Percentiles rank a stretch among this genome's conserved stretches.
Conservation (phyloP, 2,113 vertebrate species). For the Jacana jacana region DNA sequence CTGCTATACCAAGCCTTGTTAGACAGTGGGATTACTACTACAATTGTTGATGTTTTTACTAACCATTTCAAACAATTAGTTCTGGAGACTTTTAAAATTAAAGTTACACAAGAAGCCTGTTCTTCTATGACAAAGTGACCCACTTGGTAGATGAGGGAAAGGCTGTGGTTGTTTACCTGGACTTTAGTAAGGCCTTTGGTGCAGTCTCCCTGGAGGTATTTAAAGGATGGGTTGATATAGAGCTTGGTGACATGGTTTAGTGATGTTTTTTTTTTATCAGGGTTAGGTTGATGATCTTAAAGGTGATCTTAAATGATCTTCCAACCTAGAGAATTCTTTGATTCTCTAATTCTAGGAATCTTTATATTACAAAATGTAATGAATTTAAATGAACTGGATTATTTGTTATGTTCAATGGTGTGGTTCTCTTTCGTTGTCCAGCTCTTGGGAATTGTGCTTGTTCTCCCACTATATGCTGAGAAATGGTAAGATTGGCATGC, state of each 20-base stretch:
- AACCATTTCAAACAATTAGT: background rate
- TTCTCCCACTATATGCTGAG: background rate
- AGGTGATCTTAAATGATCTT: too few relatives aligned
- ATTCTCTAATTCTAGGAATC: too few relatives aligned
- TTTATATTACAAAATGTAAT: background rate
- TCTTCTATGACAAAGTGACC: too few relatives aligned
- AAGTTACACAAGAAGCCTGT: background rate
- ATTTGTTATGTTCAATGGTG: background rate
- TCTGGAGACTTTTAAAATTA: background rate
- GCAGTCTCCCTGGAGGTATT: too few relatives aligned
- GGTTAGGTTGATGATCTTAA: too few relatives aligned
- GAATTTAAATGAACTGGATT: background rate
- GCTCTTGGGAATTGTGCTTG: background rate
- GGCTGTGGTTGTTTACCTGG: too few relatives aligned
- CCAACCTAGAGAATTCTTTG: too few relatives aligned
- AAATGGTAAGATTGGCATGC: background rate
- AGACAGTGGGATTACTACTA: background rate
- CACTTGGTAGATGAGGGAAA: too few relatives aligned
- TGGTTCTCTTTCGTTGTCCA: background rate
- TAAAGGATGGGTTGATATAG: too few relatives aligned
- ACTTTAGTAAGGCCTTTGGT: too few relatives aligned
- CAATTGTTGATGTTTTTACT: background rate
- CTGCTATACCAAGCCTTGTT: background rate
- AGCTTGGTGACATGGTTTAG: too few relatives aligned
- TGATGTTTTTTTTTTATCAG: too few relatives aligned